Evolutionary conservation across 2,113 vertebrate species (phyloP).

Genomic region (Sardina pilchardus): DNA sequence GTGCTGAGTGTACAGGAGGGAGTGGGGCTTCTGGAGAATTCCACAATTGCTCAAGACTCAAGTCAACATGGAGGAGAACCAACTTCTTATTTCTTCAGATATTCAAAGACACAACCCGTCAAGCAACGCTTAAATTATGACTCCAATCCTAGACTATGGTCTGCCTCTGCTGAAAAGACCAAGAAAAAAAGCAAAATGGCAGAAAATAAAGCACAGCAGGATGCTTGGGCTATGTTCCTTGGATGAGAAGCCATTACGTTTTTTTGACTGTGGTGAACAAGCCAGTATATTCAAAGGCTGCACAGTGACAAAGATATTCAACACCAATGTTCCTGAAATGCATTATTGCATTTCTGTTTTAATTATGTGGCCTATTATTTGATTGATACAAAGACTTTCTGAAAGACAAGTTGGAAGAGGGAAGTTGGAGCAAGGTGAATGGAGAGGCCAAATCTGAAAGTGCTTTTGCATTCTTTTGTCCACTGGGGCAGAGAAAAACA

Average conservation of each 20-base stretch:
- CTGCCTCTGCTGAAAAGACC: not conserved
- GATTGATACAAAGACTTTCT: not conserved
- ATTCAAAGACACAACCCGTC: not conserved
- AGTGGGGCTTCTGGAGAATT: not conserved
- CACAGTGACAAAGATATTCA: not conserved
- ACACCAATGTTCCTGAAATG: not conserved
- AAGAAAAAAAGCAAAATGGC: not conserved
- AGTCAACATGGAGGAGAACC: not conserved
- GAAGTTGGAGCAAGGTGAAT: not conserved
- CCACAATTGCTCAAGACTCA: not conserved
- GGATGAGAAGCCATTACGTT: not conserved
- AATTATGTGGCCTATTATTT: too few relatives aligned
- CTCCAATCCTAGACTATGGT: not conserved
- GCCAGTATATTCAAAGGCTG: not conserved
- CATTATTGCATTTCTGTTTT: not conserved
- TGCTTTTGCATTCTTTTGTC: conserved; percentile 32
- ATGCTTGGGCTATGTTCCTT: not conserved
- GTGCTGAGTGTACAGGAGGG: not conserved
- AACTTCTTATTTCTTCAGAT: not conserved
- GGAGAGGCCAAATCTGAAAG: not conserved
- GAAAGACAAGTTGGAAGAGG: not conserved
- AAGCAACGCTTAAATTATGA: not conserved
- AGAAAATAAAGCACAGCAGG: not conserved
- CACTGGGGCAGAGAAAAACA: conserved; percentile 36
- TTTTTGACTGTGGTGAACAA: not conserved